Evolutionary conservation across 2,797 vertebrate genomes (phyloP), one percentile per base, ranked within the genome.

Genomic region (Onychomys arenicola): DNA sequence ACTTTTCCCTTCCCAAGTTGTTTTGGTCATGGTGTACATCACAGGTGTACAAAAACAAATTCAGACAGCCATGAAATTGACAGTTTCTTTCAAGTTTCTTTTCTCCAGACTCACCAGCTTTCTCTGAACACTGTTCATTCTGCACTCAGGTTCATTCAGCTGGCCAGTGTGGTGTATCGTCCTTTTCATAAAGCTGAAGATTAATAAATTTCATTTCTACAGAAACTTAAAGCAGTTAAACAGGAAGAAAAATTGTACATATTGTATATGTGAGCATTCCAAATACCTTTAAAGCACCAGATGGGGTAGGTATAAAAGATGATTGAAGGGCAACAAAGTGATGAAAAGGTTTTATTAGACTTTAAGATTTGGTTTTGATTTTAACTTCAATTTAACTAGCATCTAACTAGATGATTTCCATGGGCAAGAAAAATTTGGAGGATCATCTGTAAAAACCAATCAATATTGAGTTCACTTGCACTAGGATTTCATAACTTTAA

Each of bases 281-380:
- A 82, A 61, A 63, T 59, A 88, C 85, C 61, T 91, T 25, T 83
- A 67, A 86, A 86, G 77, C 67, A 67, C 32, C 84, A 92, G 49
- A 6, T 90, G 11, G 37, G 46, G 8, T 71, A 37, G 46, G 19
- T 55, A 27, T 59, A 90, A 90, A 95, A 90, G 78, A 92, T 95
- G 52, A 96, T 37, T 75, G 63, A 96, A 96, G 91, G 71, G 82
- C 77, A 94, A 78, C 81, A 73, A 8, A 23, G 32, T 86, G 49
- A 81, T 90, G 61, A 93, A 97, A 95, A 87, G 2, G 76, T 65
- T 97, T 98, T 96, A 97, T 97, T 90, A 95, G 90, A 96, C 87
- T 91, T 34, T 96, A 82, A 82, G 86, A 89, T 95, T 83, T 96
- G 71, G 57, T 96, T 95, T 95, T 82, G 88, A 96, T 96, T 97